Evolutionary conservation across 2,113 vertebrate species (phyloP), one percentile per base, ranked within the genome.

Genomic region (Istiophorus platypterus): DNA sequence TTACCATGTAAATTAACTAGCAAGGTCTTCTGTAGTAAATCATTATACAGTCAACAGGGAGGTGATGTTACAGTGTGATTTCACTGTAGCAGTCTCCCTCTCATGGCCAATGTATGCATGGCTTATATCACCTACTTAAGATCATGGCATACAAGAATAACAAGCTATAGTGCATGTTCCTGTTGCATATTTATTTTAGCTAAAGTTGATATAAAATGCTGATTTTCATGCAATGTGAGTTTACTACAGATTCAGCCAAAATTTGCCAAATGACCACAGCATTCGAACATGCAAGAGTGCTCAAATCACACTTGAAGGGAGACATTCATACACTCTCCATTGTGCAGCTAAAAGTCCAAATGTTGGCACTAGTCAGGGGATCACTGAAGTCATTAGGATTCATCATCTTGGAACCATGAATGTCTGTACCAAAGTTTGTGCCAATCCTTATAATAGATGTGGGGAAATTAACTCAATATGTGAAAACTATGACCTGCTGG

Each of bases 11-110:
- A 86, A 86, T 68, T 72, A 84, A 88, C 80, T 22, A 37, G 58
- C 88, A 92, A 93, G 93, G 93, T 90, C 91, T 77, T 88, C 76
- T 45, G 22, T 72, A 72, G 95, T 94, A 80, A 94, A 96, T 95
- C 71, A 95, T 95, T 96, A 93, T 89, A 91, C 42, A 22, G 80
- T 70, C 71, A 85, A 82, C 77, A 83, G 59, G 87, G 80, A 78
- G 54, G 69, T 79, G 80, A 89, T 76, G 18, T 86, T 78, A 88
- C 71, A 61, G 78, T 76, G 78, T 42, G 72, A 31, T 70, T 70
- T 75, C 63, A 68, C 31, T 34, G 31, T 34, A 34, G n/a, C 47
- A 22, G 27, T 72, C 31, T 77, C 41, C 66, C 41, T 72, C 45
- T 76, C 27, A 47, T 41, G 26, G 34, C 11, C 26, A 66, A 39